Evolutionary conservation across 1,140 invertebrate species (phyloP), one percentile per base, ranked within the genome.

Genomic region (Rhopalosiphum padi): DNA sequence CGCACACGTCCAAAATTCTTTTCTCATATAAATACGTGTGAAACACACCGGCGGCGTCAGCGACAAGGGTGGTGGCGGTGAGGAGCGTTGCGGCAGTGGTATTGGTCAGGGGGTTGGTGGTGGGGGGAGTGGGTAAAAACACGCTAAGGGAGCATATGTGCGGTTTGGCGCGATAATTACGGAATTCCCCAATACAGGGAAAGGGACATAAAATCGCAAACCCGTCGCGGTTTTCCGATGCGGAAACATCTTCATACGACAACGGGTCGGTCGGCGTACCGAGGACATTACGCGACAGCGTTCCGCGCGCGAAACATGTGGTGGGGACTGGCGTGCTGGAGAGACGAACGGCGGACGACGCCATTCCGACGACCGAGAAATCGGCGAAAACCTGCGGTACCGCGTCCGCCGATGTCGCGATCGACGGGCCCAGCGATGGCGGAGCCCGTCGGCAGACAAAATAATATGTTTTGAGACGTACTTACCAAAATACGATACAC

Each of bases 401-500:
- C 18, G 21, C 60, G n/a, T 11, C 60, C 30, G 87, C 41, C 5
- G 21, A 30, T 35, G 46, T 22, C 46, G 46, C 4, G n/a, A n/a
- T 23, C 30, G 41, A 37, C 91, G 23, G 21, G 2, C 25, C 22
- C 15, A 87, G 21, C 46, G 60, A 68, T 68, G 15, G 6, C 30
- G 46, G 30, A 18, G 30, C n/a, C 46, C 46, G 48, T 23, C 1
- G 8, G 5, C 21, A 21, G 21, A 51, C 0, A 18, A 89, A 55
- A 53, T 23, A 89, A 89, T 23, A 89, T 30, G 30, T 0, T 37
- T 88, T 22, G 23, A 35, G 35, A n/a, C 35, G 88, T 93, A 93
- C 91, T 93, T 93, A 93, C 91, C 91, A 86, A 86, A 86, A 85
- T 86, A 93, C 82, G 7, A 93, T 43, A 86, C 91, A 93, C 82